Base-by-base conservation (phyloP, 2,888 invertebrate genomes). In the Scelioninae gen. 2 region DNA sequence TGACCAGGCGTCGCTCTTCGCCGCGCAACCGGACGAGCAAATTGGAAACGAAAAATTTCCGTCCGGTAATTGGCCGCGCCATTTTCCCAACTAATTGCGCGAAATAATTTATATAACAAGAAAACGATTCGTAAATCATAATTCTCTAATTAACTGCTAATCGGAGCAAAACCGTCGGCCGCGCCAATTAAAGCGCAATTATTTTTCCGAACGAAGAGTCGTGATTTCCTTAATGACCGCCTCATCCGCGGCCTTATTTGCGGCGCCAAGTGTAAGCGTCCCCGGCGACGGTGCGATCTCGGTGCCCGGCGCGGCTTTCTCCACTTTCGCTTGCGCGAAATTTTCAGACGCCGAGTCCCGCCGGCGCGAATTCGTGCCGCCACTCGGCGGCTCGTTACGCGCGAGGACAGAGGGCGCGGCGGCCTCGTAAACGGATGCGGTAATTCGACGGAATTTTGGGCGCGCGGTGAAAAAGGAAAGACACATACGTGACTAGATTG, bases 271-370 rank as follows among this genome's bases (percentile, higher is more conserved):
- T 58, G 55, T 15, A 28, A 58, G 43, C 63, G 71, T 33, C 69
- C 53, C 45, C 52, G 57, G 58, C 57, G 53, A 46, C 48, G 45
- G 63, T 60, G 53, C 46, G 53, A 68, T 68, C 60, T 74, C 74
- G 45, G 64, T 55, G 74, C 74, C 6, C 25, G 25, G 6, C 73
- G 50, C 78, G 79, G 81, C 85, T 85, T 85, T 85, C 85, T 85
- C 85, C 82, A 84, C 85, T 85, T 85, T 85, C 85, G 85, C 85
- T 85, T 81, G 77, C 77, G 77, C 79, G 81, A 81, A 81, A 84
- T 85, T 83, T 83, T 81, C 79, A 82, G 78, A 64, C 63, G 61
- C 55, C 46, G 63, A 73, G 50, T 50, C 33, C n/a, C n/a, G n/a
- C n/a, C n/a, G n/a, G n/a, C n/a, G n/a, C n/a, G n/a, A n/a, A n/a